phyloP scores from a whole-genome alignment of 2,113 vertebrate genomes.

The Antennarius striatus region DNA sequence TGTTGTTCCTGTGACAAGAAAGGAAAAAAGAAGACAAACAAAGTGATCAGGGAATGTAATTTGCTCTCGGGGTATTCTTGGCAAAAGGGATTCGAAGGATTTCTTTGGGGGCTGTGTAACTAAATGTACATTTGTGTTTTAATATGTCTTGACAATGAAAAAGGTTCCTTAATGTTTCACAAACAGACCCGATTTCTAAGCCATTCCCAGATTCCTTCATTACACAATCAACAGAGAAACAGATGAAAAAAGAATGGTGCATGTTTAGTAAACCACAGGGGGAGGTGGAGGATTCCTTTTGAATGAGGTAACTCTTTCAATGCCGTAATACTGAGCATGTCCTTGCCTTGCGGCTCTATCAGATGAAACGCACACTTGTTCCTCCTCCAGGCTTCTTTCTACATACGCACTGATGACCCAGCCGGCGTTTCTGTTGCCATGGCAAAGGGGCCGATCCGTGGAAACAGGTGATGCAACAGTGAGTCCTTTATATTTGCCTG shows the following conservation, averaged over 20 bases:
- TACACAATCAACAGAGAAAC: constrained; percentile 62
- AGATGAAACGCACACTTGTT: constrained; percentile 67
- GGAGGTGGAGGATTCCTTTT: constrained; percentile 62
- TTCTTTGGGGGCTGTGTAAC: background rate
- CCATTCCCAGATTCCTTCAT: constrained; percentile 45
- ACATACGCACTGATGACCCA: constrained; percentile 63
- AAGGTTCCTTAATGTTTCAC: constrained; percentile 50
- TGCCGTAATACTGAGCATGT: constrained; percentile 48
- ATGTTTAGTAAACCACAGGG: constrained; percentile 55
- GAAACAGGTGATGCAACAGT: constrained; percentile 73
- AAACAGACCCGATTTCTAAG: constrained; percentile 49
- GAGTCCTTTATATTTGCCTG: constrained; percentile 55
- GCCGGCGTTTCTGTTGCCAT: constrained; percentile 72
- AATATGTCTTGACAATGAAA: constrained; percentile 36
- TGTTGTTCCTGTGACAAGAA: constrained; percentile 88
- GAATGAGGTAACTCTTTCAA: constrained; percentile 73
- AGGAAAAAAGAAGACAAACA: constrained; percentile 27
- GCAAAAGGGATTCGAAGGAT: constrained; percentile 30
- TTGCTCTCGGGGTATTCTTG: constrained; percentile 19
- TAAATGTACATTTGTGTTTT: constrained; percentile 35
- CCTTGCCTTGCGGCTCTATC: constrained; percentile 57
- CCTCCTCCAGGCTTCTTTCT: constrained; percentile 62
- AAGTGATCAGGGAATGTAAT: constrained; percentile 26
- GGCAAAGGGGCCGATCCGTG: constrained; percentile 59
- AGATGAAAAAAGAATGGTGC: constrained; percentile 60